Conservation (phyloP, 2,888 invertebrate species). For the Subacronicta megacephala region DNA sequence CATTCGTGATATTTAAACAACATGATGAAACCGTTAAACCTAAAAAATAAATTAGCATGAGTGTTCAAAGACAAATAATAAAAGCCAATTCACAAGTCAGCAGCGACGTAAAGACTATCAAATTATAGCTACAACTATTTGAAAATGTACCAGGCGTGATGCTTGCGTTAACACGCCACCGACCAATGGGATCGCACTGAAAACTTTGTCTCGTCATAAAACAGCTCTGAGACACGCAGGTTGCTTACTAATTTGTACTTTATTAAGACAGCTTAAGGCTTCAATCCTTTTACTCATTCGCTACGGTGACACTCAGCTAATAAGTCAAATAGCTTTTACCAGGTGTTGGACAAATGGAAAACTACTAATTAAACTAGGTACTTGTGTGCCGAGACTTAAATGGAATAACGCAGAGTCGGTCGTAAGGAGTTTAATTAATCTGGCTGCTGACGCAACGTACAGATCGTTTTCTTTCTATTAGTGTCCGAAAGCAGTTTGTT, state of each 20-base stretch:
- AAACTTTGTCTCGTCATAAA: conserved; percentile 76
- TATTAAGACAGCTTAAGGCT: conserved; percentile 67
- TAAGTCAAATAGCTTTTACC: conserved; percentile 84
- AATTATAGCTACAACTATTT: conserved; percentile 84
- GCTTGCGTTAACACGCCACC: conserved; percentile 78
- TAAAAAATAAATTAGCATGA: conserved; percentile 84
- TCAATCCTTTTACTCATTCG: conserved; percentile 60
- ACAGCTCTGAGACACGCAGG: conserved; percentile 60
- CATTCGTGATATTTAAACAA: conserved; percentile 79
- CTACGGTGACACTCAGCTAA: conserved; percentile 70
- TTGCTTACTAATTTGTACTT: conserved; percentile 63
- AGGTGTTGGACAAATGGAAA: conserved; percentile 85
- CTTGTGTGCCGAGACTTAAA: conserved; percentile 76
- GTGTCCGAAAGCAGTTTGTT: conserved; percentile 79
- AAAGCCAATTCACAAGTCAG: conserved; percentile 83
- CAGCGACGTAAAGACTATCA: conserved; percentile 82
- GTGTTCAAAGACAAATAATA: conserved; percentile 84
- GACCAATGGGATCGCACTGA: conserved; percentile 79
- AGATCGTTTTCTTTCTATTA: conserved; percentile 82
- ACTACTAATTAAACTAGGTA: conserved; percentile 85
- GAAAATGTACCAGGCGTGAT: conserved; percentile 86
- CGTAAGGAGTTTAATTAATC: conserved; percentile 86
- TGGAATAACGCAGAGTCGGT: conserved; percentile 75
- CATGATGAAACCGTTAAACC: conserved; percentile 86
- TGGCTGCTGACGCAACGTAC: conserved; percentile 76